Evolutionary conservation across 2,113 vertebrate genomes (phyloP), one percentile per base, ranked within the genome.

Genomic region (Cyphomyrus discorhynchus): DNA sequence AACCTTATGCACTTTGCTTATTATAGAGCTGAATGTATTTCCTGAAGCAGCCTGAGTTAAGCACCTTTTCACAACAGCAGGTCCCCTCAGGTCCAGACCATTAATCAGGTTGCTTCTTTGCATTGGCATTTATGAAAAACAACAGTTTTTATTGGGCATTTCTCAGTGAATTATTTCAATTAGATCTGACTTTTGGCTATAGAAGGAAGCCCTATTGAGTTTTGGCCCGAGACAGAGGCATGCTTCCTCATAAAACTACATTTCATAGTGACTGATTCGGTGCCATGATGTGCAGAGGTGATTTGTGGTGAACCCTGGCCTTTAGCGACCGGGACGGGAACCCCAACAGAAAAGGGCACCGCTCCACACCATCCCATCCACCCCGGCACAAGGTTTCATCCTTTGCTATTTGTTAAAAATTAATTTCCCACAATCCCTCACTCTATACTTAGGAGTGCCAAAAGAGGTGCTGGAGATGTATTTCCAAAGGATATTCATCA

Each of bases 361-460:
- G 0, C 74, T 42, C 11, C 74, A 1, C 31, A 35, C 70, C 35
- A 42, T 42, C 35, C 5, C 39, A 19, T 84, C 82, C 45, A 4
- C 21, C 45, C 8, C 21, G 3, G 39, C 21, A 47, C 82, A 24
- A 84, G 82, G 8, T 47, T 47, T 84, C 45, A 42, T 47, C 82
- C 45, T n/a, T 47, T 84, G 45, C 45, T 46, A 21, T 74, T 50
- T 90, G 53, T 87, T 87, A 77, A 87, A 87, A 90, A 87, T 90
- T 53, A 46, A 90, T 66, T 87, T 27, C 89, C 45, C 42, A 58
- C 39, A 62, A 89, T 89, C 56, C 82, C 3, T 87, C 62, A 74
- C 74, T 87, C 58, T 90, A 80, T 77, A 90, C 62, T 86, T 53
- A 87, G 89, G 17, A 85, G 31, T n/a, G 62, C 15, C n/a, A 50